Base-by-base conservation (phyloP, 2,888 invertebrate genomes). In the Tanytarsus gracilentus region DNA sequence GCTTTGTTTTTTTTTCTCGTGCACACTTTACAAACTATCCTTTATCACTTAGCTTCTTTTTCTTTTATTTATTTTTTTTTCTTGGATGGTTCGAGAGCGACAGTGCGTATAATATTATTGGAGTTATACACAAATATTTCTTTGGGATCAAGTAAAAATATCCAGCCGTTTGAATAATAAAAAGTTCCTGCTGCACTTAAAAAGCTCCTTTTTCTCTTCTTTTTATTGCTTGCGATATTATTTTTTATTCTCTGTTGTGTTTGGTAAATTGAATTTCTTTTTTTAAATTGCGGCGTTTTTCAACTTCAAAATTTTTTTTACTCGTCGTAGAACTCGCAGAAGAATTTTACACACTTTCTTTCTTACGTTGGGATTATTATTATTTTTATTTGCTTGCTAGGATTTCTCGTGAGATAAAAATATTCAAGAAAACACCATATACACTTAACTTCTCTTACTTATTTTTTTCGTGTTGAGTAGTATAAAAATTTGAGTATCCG, bases 201-300 rank as follows among this genome's bases (percentile, higher is more conserved):
- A 16, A 52, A 29, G 29, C 9, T 33, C 55, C 33, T 30, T 30
- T 18, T 50, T 50, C 29, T 14, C 11, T 6, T 27, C 7, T 29
- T 55, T 40, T 55, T 55, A 40, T 40, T 55, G 55, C 55, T 25
- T 52, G 14, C 23, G 33, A 33, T 55, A 30, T 55, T 55, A 30
- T 39, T 55, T 16, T 53, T 39, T 33, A n/a, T n/a, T n/a, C n/a
- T n/a, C n/a, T n/a, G n/a, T n/a, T n/a, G n/a, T n/a, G n/a, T n/a
- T n/a, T n/a, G n/a, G n/a, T 26, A 55, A 55, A 55, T 55, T 55
- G 55, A 55, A 33, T 55, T 55, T 40, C n/a, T 55, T 36, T 55
- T 40, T 25, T 53, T 53, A n/a, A 23, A 23, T 53, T 53, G 53
- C 53, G 53, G 36, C 53, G 33, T 16, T 18, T 44, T 44, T 16